Evolutionary conservation across 2,888 invertebrate species (phyloP).

Genomic region (Protonemura montana): DNA sequence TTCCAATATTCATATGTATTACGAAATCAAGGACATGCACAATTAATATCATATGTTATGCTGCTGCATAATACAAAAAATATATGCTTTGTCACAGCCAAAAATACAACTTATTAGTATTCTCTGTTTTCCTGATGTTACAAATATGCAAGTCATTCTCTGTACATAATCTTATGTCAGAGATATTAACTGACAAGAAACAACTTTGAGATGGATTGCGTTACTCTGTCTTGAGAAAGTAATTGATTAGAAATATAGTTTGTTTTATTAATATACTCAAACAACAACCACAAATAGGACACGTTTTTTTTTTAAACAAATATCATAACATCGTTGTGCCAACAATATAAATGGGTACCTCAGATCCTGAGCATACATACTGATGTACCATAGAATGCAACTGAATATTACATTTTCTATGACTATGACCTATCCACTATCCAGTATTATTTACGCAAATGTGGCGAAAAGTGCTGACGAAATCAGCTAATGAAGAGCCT

Average conservation of each 20-base stretch:
- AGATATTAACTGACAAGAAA: background rate
- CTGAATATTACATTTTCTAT: background rate
- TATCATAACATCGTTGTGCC: background rate
- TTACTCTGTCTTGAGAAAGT: background rate
- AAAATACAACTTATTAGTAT: background rate
- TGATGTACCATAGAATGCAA: background rate
- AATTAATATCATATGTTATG: background rate
- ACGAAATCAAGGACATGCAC: slow-evolving; percentile 1
- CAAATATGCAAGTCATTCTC: background rate
- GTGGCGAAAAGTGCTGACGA: background rate
- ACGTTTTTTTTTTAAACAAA: background rate
- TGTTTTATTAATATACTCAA: background rate
- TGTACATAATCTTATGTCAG: background rate
- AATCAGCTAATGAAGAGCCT: background rate
- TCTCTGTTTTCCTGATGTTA: background rate
- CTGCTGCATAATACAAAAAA: background rate
- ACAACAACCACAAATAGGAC: background rate
- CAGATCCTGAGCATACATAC: background rate
- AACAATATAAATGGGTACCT: too few species aligned
- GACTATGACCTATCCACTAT: background rate
- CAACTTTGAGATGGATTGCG: background rate
- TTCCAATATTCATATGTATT: background rate
- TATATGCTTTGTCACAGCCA: background rate
- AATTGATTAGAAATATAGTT: background rate
- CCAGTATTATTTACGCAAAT: background rate